phyloP scores from a whole-genome alignment of 2,888 invertebrate genomes.

The Carcina quercana region DNA sequence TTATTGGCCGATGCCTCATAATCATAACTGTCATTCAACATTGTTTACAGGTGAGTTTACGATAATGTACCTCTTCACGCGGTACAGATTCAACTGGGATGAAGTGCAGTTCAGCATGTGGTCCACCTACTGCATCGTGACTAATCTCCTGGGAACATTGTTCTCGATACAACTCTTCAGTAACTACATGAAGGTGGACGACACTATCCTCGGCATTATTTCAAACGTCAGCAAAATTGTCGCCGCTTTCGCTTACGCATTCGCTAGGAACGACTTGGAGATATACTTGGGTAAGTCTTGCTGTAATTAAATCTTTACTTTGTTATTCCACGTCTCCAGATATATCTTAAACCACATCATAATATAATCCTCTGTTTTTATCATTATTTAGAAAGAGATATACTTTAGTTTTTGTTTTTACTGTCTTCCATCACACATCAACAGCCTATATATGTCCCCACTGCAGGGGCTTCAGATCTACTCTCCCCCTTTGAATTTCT shows the following conservation, averaged over 20 bases:
- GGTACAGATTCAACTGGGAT: slow-evolving; percentile 58
- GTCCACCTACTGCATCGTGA: slow-evolving; percentile 59
- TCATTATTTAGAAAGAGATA: no score
- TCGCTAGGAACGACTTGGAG: slow-evolving; percentile 83
- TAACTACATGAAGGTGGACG: slow-evolving; percentile 85
- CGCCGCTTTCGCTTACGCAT: slow-evolving; percentile 88
- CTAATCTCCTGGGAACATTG: slow-evolving; percentile 79
- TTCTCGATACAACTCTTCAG: slow-evolving; percentile 88
- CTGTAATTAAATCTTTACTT: no score
- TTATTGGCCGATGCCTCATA: no score
- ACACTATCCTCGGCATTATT: slow-evolving; percentile 89
- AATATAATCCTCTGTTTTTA: no score
- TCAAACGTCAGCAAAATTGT: slow-evolving; percentile 89
- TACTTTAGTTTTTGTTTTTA: no score
- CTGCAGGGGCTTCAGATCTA: no score
- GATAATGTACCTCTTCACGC: slow-evolving; percentile 33
- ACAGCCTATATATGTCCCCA: no score
- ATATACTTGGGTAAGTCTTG: slow-evolving; percentile 82
- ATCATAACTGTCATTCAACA: not conserved
- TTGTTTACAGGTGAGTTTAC: slow-evolving; percentile 24
- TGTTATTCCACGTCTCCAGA: no score
- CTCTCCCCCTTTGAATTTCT: no score
- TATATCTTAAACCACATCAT: no score
- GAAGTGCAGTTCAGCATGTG: slow-evolving; percentile 63
- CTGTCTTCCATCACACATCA: no score